phyloP scores from a whole-genome alignment of 2,888 invertebrate species.

The Mesoligia furuncula region DNA sequence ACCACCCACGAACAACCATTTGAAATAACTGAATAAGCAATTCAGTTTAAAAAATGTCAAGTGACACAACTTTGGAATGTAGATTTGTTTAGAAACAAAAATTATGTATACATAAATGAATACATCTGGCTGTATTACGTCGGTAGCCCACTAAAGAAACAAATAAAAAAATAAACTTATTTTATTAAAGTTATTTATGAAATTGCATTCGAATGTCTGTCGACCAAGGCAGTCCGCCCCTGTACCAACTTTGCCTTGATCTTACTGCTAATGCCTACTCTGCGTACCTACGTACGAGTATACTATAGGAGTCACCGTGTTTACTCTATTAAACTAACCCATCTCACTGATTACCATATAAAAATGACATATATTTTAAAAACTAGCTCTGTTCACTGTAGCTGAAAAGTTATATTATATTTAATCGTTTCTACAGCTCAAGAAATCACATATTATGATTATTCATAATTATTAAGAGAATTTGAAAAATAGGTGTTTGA shows the following conservation, averaged over 20 bases:
- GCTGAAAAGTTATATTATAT: not conserved
- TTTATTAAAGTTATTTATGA: not conserved
- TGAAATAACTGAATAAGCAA: not conserved
- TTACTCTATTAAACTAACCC: not conserved
- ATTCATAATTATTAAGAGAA: slow-evolving; percentile 19
- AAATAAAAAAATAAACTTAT: too few relatives aligned
- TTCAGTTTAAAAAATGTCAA: slow-evolving; percentile 21
- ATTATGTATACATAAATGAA: not conserved
- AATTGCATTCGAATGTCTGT: not conserved
- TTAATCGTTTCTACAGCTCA: not conserved
- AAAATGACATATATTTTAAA: not conserved
- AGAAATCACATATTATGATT: slow-evolving; percentile 8
- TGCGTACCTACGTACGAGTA: too few relatives aligned
- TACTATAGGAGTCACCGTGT: not conserved
- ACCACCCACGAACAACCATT: not conserved
- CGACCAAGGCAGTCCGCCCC: not conserved
- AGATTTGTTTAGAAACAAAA: not conserved
- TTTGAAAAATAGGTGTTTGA: too few relatives aligned
- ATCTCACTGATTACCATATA: not conserved
- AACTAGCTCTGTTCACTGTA: not conserved
- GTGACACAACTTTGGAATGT: not conserved
- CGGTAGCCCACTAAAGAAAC: not conserved
- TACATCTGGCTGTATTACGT: not conserved
- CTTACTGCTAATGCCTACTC: not conserved
- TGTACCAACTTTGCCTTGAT: not conserved